Conservation (phyloP, 2,888 invertebrate genomes). For the Mesopsocus fuscifrons region DNA sequence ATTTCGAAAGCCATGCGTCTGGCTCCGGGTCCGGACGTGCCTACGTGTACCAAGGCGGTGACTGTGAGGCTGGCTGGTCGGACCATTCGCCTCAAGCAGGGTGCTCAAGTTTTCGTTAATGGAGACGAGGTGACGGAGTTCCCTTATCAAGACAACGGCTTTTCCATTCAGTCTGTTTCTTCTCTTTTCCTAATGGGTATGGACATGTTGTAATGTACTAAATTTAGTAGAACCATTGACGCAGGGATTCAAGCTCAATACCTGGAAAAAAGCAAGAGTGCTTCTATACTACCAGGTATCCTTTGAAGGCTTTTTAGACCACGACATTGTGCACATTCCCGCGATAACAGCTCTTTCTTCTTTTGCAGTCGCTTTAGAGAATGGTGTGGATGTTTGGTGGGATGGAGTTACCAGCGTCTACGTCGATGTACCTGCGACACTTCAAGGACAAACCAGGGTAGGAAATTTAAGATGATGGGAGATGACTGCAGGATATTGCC, state of each 20-base stretch:
- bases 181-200: constrained; percentile 51
- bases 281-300: too few relatives aligned
- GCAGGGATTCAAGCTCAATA: too few relatives aligned
- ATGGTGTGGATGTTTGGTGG: constrained; percentile 70
- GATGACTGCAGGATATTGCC: too few relatives aligned
- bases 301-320: too few relatives aligned
- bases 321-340: too few relatives aligned
- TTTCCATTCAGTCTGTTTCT: constrained; percentile 52
- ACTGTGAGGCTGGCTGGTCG: constrained; percentile 35
- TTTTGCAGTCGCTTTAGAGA: constrained; percentile 47
- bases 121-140: constrained; percentile 43
- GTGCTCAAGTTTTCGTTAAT: constrained; percentile 45
- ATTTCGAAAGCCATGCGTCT: constrained; percentile 35
- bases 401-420: constrained; percentile 71
- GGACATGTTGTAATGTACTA: constrained; percentile 13
- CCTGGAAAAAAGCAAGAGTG: too few relatives aligned
- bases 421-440: constrained; percentile 54
- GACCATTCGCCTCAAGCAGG: constrained; percentile 54
- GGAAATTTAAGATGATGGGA: too few relatives aligned
- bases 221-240: too few relatives aligned
- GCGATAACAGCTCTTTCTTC: too few relatives aligned
- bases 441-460: constrained; percentile 46
- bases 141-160: constrained; percentile 39
- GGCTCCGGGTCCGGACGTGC: constrained; percentile 29
- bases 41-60: constrained; percentile 68